Evolutionary conservation across 1,140 invertebrate species (phyloP), one percentile per base, ranked within the genome.

Genomic region (Tenebrio molitor): DNA sequence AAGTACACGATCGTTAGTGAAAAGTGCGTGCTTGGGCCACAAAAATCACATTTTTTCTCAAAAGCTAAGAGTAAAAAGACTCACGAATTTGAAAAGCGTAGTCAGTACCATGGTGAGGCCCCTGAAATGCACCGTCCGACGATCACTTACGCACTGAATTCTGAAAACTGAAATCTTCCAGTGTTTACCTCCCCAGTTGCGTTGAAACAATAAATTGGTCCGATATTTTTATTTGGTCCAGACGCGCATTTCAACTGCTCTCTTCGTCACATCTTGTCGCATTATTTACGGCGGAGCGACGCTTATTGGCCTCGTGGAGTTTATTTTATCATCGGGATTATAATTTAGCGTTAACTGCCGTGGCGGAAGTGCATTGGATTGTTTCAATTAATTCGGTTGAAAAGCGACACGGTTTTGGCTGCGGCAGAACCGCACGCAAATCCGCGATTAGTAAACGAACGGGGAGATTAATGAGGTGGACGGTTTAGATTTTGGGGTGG

Each of bases 91-190:
- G 23, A 58, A 58, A 14, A 58, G 23, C 7, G 23, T 58, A n/a
- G 50, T 58, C 1, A 58, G 12, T 3, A 58, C 50, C 50, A 58
- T 58, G n/a, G 3, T 58, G 50, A 58, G 25, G 29, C 3, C 50
- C 7, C 46, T 53, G 46, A 53, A 53, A 53, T 53, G 46, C 50
- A 58, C 50, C 23, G 23, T 25, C n/a, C 50, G 50, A 8, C 23
- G 50, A 25, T 4, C 50, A 58, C 50, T 58, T 58, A 4, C 23
- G n/a, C 1, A 50, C 44, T 50, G 44, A 50, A 50, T 21, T 46
- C 42, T 15, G 2, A 50, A 50, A 44, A 16, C 44, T 29, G 50
- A 58, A 58, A 58, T 58, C 50, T 58, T 58, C 50, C 50, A 58
- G 50, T 58, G 50, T 58, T 58, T 58, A 58, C 50, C 50, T 15